phyloP scores from a whole-genome alignment of 1,140 invertebrate genomes.

The Drosophila albomicans region DNA sequence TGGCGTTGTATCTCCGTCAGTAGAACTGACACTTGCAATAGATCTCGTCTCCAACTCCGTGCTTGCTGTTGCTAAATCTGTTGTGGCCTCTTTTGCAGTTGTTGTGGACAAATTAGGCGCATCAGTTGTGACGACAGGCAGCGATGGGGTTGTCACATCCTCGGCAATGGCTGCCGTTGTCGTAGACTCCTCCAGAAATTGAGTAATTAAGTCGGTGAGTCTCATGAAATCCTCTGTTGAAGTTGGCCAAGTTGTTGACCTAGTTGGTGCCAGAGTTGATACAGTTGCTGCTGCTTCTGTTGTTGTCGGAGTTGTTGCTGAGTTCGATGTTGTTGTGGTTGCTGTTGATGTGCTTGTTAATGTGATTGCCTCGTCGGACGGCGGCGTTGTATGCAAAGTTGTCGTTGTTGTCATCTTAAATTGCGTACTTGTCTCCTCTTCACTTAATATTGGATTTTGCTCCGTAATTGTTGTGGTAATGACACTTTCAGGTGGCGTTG shows the following conservation, averaged over 20 bases:
- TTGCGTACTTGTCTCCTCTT: neutral
- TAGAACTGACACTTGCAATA: neutral
- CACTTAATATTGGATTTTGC: neutral
- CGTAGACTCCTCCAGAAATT: constrained; percentile 52
- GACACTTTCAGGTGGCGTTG: constrained; percentile 1
- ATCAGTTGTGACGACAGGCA: constrained; percentile 32
- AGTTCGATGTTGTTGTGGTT: constrained; percentile 13
- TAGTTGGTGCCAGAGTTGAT: constrained; percentile 7
- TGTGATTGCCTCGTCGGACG: neutral
- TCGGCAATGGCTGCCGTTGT: constrained; percentile 1
- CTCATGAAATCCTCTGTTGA: constrained; percentile 67
- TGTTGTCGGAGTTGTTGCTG: constrained; percentile 1
- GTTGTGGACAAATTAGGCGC: neutral
- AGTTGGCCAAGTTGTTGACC: constrained; percentile 50
- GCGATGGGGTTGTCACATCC: constrained; percentile 12
- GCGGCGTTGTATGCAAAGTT: neutral
- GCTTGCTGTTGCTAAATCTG: neutral
- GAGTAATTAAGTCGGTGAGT: constrained; percentile 52
- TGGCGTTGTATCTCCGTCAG: constrained; percentile 1
- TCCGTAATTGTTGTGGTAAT: constrained; percentile 1
- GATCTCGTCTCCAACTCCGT: constrained; percentile 16
- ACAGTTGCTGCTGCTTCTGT: neutral
- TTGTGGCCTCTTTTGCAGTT: constrained; percentile 5
- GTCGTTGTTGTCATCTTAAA: constrained; percentile 6
- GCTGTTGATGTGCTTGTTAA: neutral